A percentile compares a stretch with the other conserved stretches of the same genome.
Conservation (phyloP, 2,113 vertebrate species). For the Melanocharis versteri region DNA sequence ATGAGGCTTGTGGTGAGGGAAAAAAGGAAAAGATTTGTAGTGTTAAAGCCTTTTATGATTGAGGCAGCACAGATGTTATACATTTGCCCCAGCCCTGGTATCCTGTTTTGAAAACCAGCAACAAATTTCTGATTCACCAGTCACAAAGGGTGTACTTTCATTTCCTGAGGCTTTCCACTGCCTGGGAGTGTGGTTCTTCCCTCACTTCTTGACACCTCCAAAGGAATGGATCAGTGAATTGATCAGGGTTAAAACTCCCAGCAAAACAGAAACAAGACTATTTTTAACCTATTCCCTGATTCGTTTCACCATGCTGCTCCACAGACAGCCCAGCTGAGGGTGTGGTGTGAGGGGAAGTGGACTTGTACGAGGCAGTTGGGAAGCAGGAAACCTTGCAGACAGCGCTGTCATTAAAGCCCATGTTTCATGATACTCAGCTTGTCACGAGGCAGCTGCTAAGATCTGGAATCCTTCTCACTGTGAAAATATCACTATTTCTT, state of each 20-base stretch:
- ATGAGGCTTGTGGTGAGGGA: not conserved
- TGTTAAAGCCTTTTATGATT: not conserved
- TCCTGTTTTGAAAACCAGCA: slow-evolving; percentile 27
- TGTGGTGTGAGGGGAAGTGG: not conserved
- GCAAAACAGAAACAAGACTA: not conserved
- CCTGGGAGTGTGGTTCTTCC: not conserved
- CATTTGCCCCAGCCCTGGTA: not conserved
- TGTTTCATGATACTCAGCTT: not conserved
- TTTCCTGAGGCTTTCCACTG: not conserved
- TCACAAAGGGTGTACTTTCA: not conserved
- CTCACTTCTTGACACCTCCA: not conserved
- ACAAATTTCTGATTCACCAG: not conserved
- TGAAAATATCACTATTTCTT: not conserved
- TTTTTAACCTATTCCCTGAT: not conserved
- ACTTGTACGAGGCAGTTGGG: not conserved
- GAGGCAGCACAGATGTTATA: slow-evolving; percentile 3
- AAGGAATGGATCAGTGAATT: not conserved
- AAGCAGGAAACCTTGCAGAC: slow-evolving; percentile 20
- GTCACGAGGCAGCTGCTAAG: not conserved
- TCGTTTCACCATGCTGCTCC: fast-evolving
- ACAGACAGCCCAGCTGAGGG: not conserved
- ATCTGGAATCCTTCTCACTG: not conserved
- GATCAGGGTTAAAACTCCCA: not conserved
- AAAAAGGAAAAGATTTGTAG: not conserved
- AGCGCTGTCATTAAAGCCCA: not conserved